Percentiles rank a stretch among this genome's conserved stretches.
phyloP scores from a whole-genome alignment of 2,888 invertebrate genomes.

The Drosophila sordidula region DNA sequence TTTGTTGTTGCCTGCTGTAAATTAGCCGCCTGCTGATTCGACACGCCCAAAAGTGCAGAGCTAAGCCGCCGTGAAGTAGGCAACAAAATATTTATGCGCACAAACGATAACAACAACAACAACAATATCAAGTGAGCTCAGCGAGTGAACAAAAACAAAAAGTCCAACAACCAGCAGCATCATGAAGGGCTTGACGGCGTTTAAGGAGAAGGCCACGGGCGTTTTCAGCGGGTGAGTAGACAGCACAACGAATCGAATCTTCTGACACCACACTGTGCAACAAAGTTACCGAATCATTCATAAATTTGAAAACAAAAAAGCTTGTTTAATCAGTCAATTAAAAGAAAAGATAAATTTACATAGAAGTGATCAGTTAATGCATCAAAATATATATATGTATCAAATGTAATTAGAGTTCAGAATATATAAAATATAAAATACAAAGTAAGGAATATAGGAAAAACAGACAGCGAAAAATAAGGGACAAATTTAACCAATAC shows the following conservation, averaged over 20 bases:
- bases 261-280: conserved; percentile 19
- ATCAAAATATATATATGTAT: no score
- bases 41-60: conserved; percentile 55
- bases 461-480: no score
- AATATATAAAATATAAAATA: no score
- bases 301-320: no score
- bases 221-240: conserved; percentile 84
- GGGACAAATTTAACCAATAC: no score
- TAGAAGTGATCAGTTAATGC: no score
- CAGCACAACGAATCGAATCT: conserved; percentile 28
- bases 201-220: conserved; percentile 85
- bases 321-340: no score
- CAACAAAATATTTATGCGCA: conserved; percentile 75
- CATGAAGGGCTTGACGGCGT: conserved; percentile 85
- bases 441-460: no score
- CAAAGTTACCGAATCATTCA: conserved; percentile 6
- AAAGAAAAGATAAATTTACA: no score
- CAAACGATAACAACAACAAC: conserved; percentile 62
- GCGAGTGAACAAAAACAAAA: conserved; percentile 25
- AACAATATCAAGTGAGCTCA: conserved; percentile 33
- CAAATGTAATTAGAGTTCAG: no score
- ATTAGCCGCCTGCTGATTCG: conserved; percentile 71
- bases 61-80: conserved; percentile 74
- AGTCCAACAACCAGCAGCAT: conserved; percentile 44
- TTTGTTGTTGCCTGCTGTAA: conserved; percentile 60